Percentiles rank a stretch among this genome's conserved stretches.
phyloP scores from a whole-genome alignment of 1,140 invertebrate species.

The Cydia strobilella region DNA sequence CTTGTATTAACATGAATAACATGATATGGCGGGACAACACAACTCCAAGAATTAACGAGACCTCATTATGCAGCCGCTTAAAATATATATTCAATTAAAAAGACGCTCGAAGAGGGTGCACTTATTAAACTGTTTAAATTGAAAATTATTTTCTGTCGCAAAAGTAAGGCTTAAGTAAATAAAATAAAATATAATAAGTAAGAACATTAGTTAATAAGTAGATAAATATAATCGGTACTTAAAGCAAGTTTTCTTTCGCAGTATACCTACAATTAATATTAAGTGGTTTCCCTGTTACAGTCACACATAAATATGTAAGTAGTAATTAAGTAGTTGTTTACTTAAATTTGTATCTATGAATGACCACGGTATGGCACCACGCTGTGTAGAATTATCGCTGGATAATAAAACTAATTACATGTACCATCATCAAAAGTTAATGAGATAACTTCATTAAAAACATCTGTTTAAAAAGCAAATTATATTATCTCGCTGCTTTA shows the following conservation, averaged over 20 bases:
- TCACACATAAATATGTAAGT: no score
- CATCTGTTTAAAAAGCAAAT: background rate
- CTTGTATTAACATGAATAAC: background rate
- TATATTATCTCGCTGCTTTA: background rate
- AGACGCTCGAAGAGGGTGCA: background rate
- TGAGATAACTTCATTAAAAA: conserved; percentile 21
- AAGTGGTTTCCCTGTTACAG: no score
- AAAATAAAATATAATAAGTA: background rate
- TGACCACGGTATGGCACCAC: background rate
- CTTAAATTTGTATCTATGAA: no score
- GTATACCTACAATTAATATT: no score
- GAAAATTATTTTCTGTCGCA: no score
- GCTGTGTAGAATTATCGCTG: background rate
- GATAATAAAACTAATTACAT: background rate
- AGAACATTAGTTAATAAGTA: no score
- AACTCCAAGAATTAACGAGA: background rate
- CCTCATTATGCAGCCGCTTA: background rate
- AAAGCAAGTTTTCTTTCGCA: no score
- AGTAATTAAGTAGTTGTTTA: no score
- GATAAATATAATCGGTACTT: no score
- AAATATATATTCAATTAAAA: background rate
- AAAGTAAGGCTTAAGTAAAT: no score
- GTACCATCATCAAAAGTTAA: background rate
- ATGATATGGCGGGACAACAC: background rate
- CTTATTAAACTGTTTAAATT: no score